Conservation (phyloP, 1,140 invertebrate species). For the Listronotus bonariensis region DNA sequence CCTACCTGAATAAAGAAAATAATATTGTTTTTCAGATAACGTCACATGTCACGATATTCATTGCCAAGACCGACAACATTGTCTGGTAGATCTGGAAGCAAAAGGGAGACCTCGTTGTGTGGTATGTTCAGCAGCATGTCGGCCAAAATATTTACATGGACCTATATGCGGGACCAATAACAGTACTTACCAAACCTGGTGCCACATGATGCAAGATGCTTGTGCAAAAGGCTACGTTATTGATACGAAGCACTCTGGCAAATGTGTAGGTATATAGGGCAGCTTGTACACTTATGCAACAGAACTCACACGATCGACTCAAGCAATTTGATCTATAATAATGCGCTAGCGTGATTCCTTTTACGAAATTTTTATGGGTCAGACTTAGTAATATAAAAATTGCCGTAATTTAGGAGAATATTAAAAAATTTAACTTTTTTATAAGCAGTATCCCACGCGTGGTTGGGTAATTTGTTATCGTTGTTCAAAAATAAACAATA, state of each 20-base stretch:
- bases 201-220: constrained; percentile 82
- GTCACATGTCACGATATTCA: constrained; percentile 75
- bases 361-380: no score
- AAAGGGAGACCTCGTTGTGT: constrained; percentile 74
- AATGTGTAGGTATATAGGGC: constrained; percentile 57
- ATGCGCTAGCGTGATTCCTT: no score
- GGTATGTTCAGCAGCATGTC: constrained; percentile 68
- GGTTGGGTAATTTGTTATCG: no score
- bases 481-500: no score
- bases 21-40: constrained; percentile 62
- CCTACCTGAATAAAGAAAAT: no score
- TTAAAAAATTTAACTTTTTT: no score
- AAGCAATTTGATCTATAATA: not conserved
- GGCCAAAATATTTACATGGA: constrained; percentile 58
- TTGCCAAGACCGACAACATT: constrained; percentile 76
- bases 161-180: constrained; percentile 81
- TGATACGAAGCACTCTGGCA: constrained; percentile 74
- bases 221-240: constrained; percentile 80
- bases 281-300: not conserved
- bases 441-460: no score
- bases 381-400: no score
- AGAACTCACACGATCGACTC: not conserved
- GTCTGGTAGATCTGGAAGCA: constrained; percentile 72
- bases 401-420: no score
- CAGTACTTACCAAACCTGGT: constrained; percentile 84